phyloP scores from a whole-genome alignment of 1,140 invertebrate species.

The Andricus grossulariae region DNA sequence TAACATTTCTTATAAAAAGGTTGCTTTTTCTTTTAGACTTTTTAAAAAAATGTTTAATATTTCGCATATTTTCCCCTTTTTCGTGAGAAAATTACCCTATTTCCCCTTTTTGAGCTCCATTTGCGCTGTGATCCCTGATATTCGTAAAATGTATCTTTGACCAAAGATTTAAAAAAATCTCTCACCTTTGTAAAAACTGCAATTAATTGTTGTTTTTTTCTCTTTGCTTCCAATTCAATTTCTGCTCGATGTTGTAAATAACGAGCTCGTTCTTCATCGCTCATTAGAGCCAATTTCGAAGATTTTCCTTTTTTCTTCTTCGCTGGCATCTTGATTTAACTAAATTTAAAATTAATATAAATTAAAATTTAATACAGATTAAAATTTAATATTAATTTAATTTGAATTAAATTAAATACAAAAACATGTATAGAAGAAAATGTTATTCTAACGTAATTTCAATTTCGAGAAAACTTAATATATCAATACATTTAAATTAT shows the following conservation, averaged over 20 bases:
- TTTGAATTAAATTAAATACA: not conserved
- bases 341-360: no score
- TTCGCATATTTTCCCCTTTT: no score
- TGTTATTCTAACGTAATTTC: no score
- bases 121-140: no score
- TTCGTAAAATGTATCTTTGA: not conserved
- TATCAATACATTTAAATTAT: no score
- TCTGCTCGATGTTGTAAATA: slow-evolving; percentile 88
- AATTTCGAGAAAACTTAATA: no score
- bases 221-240: slow-evolving; percentile 84
- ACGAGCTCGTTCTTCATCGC: slow-evolving; percentile 84
- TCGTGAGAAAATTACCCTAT: no score
- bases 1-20: no score
- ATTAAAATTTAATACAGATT: not conserved
- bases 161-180: not conserved
- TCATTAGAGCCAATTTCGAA: slow-evolving; percentile 87
- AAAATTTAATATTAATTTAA: not conserved
- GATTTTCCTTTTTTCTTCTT: slow-evolving; percentile 84
- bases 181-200: slow-evolving; percentile 85
- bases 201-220: slow-evolving; percentile 86
- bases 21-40: no score
- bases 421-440: no score
- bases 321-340: slow-evolving; percentile 68
- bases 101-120: no score
- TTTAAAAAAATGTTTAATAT: no score